phyloP scores from a whole-genome alignment of 2,888 invertebrate genomes.

The Phengaris alcon region DNA sequence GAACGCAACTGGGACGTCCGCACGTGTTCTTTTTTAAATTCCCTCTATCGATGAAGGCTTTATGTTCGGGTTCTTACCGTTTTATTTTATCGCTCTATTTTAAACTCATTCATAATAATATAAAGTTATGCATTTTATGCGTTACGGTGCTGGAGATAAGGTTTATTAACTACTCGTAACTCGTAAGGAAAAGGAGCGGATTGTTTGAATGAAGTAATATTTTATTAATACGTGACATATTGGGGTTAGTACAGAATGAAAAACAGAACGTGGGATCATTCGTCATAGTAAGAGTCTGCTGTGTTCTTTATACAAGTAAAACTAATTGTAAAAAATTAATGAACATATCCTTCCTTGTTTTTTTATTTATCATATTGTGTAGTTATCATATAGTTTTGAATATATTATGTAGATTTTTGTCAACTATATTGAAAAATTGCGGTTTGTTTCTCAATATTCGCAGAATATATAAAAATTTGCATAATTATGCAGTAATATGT shows the following conservation, averaged over 20 bases:
- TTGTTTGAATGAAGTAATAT: slow-evolving; percentile 14
- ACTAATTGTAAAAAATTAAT: neutral
- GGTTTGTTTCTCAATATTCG: neutral
- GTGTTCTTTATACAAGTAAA: neutral
- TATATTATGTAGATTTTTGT: neutral
- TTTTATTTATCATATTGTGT: neutral
- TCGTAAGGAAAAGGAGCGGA: neutral
- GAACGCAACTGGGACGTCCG: slow-evolving; percentile 54
- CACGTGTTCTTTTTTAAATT: slow-evolving; percentile 44
- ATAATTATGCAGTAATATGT: slow-evolving; percentile 5
- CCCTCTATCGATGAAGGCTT: slow-evolving; percentile 28
- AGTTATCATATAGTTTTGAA: neutral
- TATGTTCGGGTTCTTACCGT: slow-evolving; percentile 11
- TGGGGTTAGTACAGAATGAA: neutral
- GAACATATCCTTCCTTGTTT: neutral
- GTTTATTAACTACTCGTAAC: neutral
- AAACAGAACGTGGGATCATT: slow-evolving; percentile 6
- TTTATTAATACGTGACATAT: slow-evolving; percentile 14
- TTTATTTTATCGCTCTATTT: slow-evolving; percentile 14
- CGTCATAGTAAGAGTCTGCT: neutral
- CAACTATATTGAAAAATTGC: neutral
- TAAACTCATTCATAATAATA: neutral
- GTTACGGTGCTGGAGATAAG: neutral
- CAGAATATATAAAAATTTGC: neutral
- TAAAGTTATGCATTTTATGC: neutral